Evolutionary conservation across 1,140 invertebrate species (phyloP).

Genomic region (Manduca sexta): DNA sequence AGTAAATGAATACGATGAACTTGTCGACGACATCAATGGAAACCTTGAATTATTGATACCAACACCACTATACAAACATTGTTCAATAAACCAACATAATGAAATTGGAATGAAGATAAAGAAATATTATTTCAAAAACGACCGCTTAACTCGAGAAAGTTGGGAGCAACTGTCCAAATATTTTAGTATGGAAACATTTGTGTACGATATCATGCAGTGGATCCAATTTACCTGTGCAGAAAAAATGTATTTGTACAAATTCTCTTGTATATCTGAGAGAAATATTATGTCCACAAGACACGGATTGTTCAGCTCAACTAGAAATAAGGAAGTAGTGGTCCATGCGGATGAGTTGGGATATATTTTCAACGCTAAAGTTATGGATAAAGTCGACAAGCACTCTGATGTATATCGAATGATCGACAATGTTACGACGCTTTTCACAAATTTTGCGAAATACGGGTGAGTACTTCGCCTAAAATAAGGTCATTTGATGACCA

Average conservation of each 20-base stretch:
- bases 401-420: conserved; percentile 9
- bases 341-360: conserved; percentile 24
- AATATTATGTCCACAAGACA: conserved; percentile 7
- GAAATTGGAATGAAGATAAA: conserved; percentile 9
- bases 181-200: conserved; percentile 10
- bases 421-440: conserved; percentile 14
- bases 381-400: conserved; percentile 11
- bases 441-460: conserved; percentile 79
- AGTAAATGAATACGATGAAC: not conserved
- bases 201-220: conserved; percentile 9
- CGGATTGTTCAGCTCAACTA: not conserved
- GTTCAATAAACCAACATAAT: conserved; percentile 16
- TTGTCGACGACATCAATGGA: conserved; percentile 14
- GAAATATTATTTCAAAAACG: conserved; percentile 9
- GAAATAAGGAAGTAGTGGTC: conserved; percentile 3
- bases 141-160: not conserved
- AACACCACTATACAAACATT: conserved; percentile 20
- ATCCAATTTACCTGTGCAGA: conserved; percentile 17
- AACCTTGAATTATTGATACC: conserved; percentile 42
- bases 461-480: conserved; percentile 73
- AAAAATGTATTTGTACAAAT: conserved; percentile 23
- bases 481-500: too few relatives aligned
- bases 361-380: conserved; percentile 12
- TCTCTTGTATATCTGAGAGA: conserved; percentile 19
- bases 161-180: conserved; percentile 7